These are phyloP conservation scores for Oxytorus armatus DNA, from an alignment of 2,888 invertebrate genomes.

Conservation along the genomic window DNA sequence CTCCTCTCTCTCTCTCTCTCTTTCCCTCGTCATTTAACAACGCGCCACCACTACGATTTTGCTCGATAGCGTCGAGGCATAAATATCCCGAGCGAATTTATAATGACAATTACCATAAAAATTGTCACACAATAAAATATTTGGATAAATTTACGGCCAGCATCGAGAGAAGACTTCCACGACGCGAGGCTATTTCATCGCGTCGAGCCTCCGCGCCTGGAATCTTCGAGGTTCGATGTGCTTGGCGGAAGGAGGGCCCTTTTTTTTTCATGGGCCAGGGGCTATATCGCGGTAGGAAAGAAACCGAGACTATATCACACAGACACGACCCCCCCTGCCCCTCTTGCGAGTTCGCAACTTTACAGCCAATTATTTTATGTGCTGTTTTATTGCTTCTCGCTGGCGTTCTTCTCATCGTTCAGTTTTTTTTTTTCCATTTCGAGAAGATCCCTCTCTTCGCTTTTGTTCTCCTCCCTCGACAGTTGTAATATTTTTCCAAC, in stretches of 20 bases:
- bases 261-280: constrained; percentile 40
- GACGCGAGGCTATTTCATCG: constrained; percentile 44
- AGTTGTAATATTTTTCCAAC: neutral
- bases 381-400: constrained; percentile 77
- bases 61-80: constrained; percentile 70
- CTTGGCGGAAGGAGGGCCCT: constrained; percentile 39
- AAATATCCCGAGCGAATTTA: constrained; percentile 82
- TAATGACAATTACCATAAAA: constrained; percentile 84
- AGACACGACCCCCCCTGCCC: constrained; percentile 45
- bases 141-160: constrained; percentile 81
- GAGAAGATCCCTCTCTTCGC: constrained; percentile 17
- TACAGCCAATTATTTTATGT: constrained; percentile 84
- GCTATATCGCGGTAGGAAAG: constrained; percentile 17
- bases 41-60: constrained; percentile 27
- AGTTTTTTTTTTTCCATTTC: neutral
- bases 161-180: constrained; percentile 45
- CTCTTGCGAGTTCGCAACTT: constrained; percentile 74
- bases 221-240: constrained; percentile 1
- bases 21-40: constrained; percentile 59
- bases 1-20: constrained; percentile 5
- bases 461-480: constrained; percentile 2
- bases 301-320: too few species aligned
- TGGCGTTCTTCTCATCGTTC: constrained; percentile 24
- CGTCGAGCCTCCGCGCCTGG: constrained; percentile 32
- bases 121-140: constrained; percentile 84